phyloP scores from a whole-genome alignment of 2,797 vertebrate species.

The Pseudomugil gertrudae region DNA sequence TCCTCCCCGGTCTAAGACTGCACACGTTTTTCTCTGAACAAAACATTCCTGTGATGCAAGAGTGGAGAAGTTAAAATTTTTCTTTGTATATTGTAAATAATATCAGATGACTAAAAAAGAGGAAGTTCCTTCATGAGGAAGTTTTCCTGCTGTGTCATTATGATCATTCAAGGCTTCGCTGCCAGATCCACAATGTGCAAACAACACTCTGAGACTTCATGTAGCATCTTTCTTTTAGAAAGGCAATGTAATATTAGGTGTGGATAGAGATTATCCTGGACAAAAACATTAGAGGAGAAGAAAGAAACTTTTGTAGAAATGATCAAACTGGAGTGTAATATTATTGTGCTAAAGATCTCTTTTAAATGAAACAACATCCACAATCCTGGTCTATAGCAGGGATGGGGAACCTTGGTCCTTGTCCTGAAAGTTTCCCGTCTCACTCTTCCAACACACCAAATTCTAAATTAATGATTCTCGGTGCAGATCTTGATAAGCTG shows the following conservation, averaged over 20 bases:
- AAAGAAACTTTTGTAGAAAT: neutral
- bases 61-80: constrained; percentile 70
- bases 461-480: no score
- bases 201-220: neutral
- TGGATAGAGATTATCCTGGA: neutral
- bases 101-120: constrained; percentile 74
- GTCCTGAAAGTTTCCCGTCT: no score
- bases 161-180: constrained; percentile 43
- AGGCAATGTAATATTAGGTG: neutral
- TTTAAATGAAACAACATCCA: neutral
- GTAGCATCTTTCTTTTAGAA: neutral
- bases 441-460: no score
- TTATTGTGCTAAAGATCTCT: neutral
- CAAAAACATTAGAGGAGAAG: neutral
- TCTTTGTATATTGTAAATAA: constrained; percentile 64
- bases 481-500: no score
- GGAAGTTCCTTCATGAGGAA: constrained; percentile 66
- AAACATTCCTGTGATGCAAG: constrained; percentile 64
- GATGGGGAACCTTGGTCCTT: no score
- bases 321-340: neutral
- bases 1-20: neutral
- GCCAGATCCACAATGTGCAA: constrained; percentile 11
- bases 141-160: constrained; percentile 74
- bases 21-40: constrained; percentile 27
- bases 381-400: neutral